A percentile compares a stretch with the other conserved stretches of the same genome.
Evolutionary conservation across 2,797 vertebrate species (phyloP).

Genomic region (Mus caroli): DNA sequence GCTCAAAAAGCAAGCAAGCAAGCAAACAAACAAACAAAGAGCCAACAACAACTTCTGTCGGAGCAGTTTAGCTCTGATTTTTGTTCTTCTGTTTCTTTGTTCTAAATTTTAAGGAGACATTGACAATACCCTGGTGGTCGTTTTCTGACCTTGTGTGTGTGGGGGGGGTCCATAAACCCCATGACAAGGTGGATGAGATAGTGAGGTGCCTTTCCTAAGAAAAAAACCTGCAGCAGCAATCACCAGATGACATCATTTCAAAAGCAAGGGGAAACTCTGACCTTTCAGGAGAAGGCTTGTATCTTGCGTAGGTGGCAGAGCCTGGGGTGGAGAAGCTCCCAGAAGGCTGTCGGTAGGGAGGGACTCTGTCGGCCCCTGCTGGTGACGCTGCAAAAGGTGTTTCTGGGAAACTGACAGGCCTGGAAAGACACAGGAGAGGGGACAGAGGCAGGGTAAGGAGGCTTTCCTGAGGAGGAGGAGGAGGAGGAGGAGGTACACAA

Average conservation of each 20-base stretch:
- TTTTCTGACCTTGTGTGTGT: background rate
- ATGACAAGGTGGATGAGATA: background rate
- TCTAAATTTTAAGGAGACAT: background rate
- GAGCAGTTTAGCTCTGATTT: background rate
- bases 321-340: slow-evolving; percentile 94
- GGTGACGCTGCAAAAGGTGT: slow-evolving; percentile 92
- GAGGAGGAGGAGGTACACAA: background rate
- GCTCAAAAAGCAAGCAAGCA: background rate
- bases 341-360: slow-evolving; percentile 94
- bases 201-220: background rate
- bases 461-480: background rate
- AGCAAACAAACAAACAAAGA: background rate
- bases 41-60: background rate
- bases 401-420: slow-evolving; percentile 97
- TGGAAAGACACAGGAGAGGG: slow-evolving; percentile 77
- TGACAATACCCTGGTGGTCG: background rate
- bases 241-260: slow-evolving; percentile 14
- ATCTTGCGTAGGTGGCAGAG: slow-evolving; percentile 91
- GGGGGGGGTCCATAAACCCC: background rate
- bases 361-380: slow-evolving; percentile 90
- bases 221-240: background rate
- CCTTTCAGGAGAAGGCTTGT: slow-evolving; percentile 94
- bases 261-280: slow-evolving; percentile 77
- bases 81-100: background rate
- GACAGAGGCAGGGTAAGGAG: background rate